phyloP scores from a whole-genome alignment of 2,113 vertebrate species.

The Formicarius rufipectus region DNA sequence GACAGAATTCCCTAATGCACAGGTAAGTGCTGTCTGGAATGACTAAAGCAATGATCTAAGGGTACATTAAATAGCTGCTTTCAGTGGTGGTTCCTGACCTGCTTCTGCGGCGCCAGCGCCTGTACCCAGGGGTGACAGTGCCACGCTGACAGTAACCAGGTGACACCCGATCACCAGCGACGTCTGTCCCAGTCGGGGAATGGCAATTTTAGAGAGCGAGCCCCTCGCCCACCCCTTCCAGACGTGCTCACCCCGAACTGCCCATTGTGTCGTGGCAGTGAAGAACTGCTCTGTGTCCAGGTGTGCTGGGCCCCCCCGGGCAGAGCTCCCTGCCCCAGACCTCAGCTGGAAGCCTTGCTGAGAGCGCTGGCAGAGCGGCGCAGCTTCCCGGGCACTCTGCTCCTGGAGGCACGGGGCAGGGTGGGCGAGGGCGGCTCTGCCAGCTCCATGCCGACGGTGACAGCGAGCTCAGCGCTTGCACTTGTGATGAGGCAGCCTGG shows the following conservation, averaged over 20 bases:
- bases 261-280: background rate
- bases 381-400: conserved; percentile 74
- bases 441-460: conserved; percentile 44
- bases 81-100: background rate
- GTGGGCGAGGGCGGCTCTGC: conserved; percentile 72
- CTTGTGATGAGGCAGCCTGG: conserved; percentile 83
- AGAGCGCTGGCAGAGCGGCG: conserved; percentile 75
- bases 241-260: fast-evolving
- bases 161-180: background rate
- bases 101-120: background rate
- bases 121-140: background rate
- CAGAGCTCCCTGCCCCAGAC: background rate
- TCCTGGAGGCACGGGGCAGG: conserved; percentile 73
- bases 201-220: background rate
- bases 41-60: background rate
- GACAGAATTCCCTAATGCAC: background rate
- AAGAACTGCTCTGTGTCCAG: background rate
- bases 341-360: conserved; percentile 79
- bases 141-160: background rate
- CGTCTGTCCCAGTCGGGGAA: background rate
- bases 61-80: background rate
- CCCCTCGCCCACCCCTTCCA: fast-evolving
- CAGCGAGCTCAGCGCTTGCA: conserved; percentile 67
- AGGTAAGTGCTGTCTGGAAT: background rate
- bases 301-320: background rate